Evolutionary conservation across 2,797 vertebrate genomes (phyloP).

Genomic region (Eidolon dupreanum): DNA sequence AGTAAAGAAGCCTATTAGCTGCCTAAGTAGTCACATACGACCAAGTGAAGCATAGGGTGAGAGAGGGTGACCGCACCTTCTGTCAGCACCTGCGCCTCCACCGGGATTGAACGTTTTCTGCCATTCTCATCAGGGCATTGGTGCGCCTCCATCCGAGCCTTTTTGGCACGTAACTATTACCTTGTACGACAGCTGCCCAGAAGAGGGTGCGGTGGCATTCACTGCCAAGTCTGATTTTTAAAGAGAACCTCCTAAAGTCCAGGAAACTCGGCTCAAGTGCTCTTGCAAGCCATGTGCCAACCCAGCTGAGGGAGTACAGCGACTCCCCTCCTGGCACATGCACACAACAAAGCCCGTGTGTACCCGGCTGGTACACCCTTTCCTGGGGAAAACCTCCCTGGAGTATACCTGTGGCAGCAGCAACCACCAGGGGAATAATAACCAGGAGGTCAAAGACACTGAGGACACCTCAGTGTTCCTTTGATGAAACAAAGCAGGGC

Average conservation of each 20-base stretch:
- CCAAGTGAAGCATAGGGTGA: neutral
- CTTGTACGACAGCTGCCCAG: neutral
- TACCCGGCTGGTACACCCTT: too few species aligned
- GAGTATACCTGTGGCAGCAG: accelerated
- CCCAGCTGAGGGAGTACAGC: neutral
- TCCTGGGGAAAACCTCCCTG: neutral
- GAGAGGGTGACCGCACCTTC: neutral
- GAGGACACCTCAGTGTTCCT: neutral
- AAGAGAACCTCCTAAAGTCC: neutral
- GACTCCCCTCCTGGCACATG: neutral
- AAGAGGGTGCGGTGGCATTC: neutral
- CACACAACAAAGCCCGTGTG: neutral
- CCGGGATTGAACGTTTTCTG: neutral
- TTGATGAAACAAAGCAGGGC: neutral
- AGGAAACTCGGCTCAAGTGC: neutral
- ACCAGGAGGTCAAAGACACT: neutral
- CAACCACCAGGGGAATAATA: neutral
- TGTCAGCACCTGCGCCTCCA: neutral
- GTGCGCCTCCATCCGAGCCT: neutral
- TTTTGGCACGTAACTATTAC: neutral
- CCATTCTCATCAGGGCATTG: neutral
- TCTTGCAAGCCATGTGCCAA: neutral
- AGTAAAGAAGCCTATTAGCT: neutral
- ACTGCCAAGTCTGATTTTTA: neutral
- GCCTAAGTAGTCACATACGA: neutral